Evolutionary conservation across 2,888 invertebrate genomes (phyloP), one percentile per base, ranked within the genome.

Genomic region (Pollenia labialis): DNA sequence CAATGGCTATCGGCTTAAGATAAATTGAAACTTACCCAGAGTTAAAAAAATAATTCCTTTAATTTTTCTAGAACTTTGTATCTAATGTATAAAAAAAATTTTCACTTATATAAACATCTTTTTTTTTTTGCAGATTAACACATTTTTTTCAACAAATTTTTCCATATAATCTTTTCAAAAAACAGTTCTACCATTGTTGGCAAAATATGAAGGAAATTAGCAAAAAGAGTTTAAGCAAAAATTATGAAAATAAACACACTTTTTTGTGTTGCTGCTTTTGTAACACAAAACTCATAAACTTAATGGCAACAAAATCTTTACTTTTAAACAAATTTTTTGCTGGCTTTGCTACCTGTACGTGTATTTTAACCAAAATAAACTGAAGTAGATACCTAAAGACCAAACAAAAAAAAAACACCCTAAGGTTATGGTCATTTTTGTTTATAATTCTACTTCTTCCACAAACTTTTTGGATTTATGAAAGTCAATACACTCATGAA

Each of bases 401-500:
- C 42, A 32, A 54, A 75, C 11, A 18, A 52, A 50, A 56, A 58
- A 12, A 23, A 56, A 62, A 71, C 60, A 72, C 50, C 66, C 72
- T 62, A 85, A 85, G 85, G 85, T 85, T 85, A 85, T 81, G 85
- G 85, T 76, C 85, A 85, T 68, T 69, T 75, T 69, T 68, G n/a
- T 66, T 48, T 4, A 44, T 54, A 6, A 32, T 64, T 40, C 8
- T 14, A 40, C 42, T 10, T 50, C 40, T 11, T 56, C 14, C 8
- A 42, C 79, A 56, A 64, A 40, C n/a, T 76, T 64, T 83, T 83
- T 48, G 42, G 64, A 50, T 56, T 71, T 56, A 48, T 56, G 46
- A 81, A 85, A 81, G 85, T 76, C 85, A 85, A 85, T 85, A 81
- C 81, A 81, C 85, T 85, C 81, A 76, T 81, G 66, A 76, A 66